Conservation (phyloP, 2,797 vertebrate genomes). For the Rousettus madagascariensis region DNA sequence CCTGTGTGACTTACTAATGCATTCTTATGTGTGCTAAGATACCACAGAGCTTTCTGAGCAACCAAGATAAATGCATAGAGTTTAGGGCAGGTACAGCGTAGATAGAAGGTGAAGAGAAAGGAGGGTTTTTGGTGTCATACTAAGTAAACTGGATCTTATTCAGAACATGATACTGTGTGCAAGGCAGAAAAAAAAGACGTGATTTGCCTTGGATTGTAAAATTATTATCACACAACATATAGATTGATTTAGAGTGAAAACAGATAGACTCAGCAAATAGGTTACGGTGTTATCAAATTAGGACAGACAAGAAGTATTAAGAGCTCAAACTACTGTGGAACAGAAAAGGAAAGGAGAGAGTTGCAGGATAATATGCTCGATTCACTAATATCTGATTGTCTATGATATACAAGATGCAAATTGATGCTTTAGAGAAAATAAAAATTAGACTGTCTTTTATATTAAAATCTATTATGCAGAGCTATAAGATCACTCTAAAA, state of each 20-base stretch:
- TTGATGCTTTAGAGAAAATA: background rate
- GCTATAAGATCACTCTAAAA: background rate
- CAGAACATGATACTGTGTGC: background rate
- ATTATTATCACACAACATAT: background rate
- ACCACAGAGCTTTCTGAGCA: background rate
- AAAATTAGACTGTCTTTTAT: background rate
- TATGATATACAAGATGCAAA: background rate
- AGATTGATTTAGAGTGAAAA: background rate
- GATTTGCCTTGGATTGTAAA: background rate
- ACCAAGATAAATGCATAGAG: background rate
- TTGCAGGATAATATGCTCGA: background rate
- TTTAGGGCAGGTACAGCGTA: background rate
- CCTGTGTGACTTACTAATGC: background rate
- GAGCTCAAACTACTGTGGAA: background rate
- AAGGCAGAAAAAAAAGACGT: background rate
- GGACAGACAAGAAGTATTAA: background rate
- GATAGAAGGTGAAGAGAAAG: background rate
- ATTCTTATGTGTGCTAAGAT: background rate
- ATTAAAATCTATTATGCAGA: background rate
- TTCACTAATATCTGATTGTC: background rate
- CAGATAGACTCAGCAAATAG: background rate
- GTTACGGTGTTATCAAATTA: constrained; percentile 9
- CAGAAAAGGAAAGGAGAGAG: background rate
- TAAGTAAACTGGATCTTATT: background rate
- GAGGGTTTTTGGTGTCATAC: background rate